Percentiles rank a stretch among this genome's conserved stretches.
These are phyloP conservation scores for Halesus radiatus DNA, from an alignment of 1,140 invertebrate genomes.

Conservation along the genomic window DNA sequence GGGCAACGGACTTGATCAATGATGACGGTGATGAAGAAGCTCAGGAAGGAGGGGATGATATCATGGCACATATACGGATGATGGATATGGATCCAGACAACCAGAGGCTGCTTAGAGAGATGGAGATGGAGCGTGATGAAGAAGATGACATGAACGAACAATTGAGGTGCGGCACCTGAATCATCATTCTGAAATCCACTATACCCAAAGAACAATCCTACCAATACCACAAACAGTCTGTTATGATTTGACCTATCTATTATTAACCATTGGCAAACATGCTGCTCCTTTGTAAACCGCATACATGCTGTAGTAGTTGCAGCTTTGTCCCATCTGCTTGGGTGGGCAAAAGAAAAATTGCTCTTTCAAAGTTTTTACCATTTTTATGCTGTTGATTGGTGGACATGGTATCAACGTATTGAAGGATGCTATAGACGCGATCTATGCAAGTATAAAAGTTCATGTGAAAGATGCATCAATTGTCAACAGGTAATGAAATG, in stretches of 20 bases:
- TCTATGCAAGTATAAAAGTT: too few relatives aligned
- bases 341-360: too few relatives aligned
- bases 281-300: neutral
- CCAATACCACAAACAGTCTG: too few relatives aligned
- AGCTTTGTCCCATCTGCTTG: too few relatives aligned
- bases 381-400: too few relatives aligned
- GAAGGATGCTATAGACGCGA: too few relatives aligned
- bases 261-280: neutral
- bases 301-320: too few relatives aligned
- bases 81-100: neutral
- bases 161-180: neutral
- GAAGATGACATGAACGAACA: neutral
- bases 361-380: too few relatives aligned
- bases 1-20: neutral
- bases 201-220: neutral
- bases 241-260: neutral
- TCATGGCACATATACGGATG: neutral
- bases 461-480: too few relatives aligned
- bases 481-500: too few relatives aligned
- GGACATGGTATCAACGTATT: too few relatives aligned
- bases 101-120: neutral
- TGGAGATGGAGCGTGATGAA: neutral
- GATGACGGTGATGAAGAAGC: constrained; percentile 12
- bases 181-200: neutral
- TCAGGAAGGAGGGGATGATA: neutral